Evolutionary conservation across 2,113 vertebrate species (phyloP).

Genomic region (Zootoca vivipara): DNA sequence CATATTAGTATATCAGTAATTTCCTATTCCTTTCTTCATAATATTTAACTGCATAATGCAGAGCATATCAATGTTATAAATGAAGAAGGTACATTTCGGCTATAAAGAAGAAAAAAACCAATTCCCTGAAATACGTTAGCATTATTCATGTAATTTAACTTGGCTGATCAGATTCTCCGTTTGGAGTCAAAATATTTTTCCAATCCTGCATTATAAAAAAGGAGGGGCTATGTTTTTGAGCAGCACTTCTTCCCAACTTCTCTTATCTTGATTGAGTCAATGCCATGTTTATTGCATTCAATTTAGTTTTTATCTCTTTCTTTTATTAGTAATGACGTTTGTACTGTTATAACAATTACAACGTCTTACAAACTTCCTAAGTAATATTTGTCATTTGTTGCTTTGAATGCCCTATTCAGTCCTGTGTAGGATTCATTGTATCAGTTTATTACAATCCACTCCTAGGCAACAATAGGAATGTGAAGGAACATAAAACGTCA

Average conservation of each 20-base stretch:
- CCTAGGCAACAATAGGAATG: neutral
- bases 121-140: conserved; percentile 52
- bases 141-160: conserved; percentile 70
- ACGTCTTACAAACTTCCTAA: conserved; percentile 36
- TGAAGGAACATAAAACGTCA: conserved; percentile 46
- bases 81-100: conserved; percentile 57
- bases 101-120: conserved; percentile 44
- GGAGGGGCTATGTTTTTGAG: conserved; percentile 50
- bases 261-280: conserved; percentile 59
- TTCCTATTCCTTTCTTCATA: conserved; percentile 32
- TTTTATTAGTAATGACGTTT: conserved; percentile 61
- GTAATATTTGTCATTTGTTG: conserved; percentile 59
- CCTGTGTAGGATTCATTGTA: conserved; percentile 41
- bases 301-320: conserved; percentile 63
- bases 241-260: conserved; percentile 46
- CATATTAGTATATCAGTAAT: conserved; percentile 41
- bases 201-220: conserved; percentile 42
- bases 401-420: conserved; percentile 43
- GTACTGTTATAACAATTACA: conserved; percentile 52
- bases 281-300: conserved; percentile 55
- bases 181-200: conserved; percentile 63
- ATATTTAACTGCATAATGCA: conserved; percentile 59
- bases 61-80: conserved; percentile 39
- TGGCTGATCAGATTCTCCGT: conserved; percentile 62
- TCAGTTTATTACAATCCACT: conserved; percentile 39